These are phyloP conservation scores for Tachystola acroxantha DNA, from an alignment of 2,888 invertebrate species.

Conservation along the genomic window DNA sequence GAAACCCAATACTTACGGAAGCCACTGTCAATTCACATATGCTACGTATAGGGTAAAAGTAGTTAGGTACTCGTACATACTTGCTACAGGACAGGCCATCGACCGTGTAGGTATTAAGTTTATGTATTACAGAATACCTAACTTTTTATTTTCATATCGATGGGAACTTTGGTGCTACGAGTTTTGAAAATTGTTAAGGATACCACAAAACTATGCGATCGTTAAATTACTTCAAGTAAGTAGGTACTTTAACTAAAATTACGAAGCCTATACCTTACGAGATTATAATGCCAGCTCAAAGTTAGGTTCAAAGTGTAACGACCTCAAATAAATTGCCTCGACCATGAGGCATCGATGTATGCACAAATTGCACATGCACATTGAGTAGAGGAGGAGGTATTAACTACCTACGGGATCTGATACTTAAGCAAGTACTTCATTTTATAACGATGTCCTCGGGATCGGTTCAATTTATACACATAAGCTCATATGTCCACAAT, in stretches of 20 bases:
- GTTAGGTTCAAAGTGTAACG: constrained; percentile 2
- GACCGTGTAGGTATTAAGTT: constrained; percentile 9
- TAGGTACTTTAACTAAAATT: too few species aligned
- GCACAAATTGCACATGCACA: too few species aligned
- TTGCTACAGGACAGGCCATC: constrained; percentile 13
- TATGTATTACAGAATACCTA: too few species aligned
- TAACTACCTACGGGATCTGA: background rate
- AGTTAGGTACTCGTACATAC: constrained; percentile 14
- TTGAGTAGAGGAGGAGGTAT: too few species aligned
- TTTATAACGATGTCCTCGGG: background rate
- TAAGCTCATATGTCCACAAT: background rate
- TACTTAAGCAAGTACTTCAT: background rate
- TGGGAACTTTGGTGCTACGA: too few species aligned
- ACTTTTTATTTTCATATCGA: too few species aligned
- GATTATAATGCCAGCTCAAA: too few species aligned
- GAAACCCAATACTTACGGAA: constrained; percentile 56
- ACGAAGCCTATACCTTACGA: too few species aligned
- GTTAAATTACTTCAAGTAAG: too few species aligned
- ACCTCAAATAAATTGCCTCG: constrained; percentile 1
- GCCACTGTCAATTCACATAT: constrained; percentile 34
- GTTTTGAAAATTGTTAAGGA: too few species aligned
- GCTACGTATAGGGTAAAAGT: background rate
- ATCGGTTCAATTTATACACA: background rate
- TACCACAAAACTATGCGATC: too few species aligned
- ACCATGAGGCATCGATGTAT: too few species aligned